Evolutionary conservation across 2,888 invertebrate species (phyloP).

Genomic region (Ommatoiulus sabulosus): DNA sequence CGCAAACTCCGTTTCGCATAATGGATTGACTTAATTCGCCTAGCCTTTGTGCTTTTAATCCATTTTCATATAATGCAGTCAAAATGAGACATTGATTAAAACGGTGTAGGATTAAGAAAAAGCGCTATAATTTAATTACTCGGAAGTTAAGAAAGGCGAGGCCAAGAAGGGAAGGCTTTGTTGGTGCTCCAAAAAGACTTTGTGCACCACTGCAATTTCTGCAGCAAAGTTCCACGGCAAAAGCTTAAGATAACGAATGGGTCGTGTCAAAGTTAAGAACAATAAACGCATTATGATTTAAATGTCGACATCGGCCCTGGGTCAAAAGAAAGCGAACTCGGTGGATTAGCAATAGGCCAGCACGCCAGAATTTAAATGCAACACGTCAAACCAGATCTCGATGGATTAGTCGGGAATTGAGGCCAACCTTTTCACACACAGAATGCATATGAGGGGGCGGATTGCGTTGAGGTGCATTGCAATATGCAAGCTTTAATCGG

Average conservation of each 20-base stretch:
- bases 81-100: conserved; percentile 40
- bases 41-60: not conserved
- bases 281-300: conserved; percentile 38
- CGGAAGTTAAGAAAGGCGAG: not conserved
- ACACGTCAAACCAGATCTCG: not conserved
- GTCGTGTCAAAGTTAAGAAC: conserved; percentile 40
- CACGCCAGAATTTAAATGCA: not conserved
- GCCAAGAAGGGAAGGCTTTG: not conserved
- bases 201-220: not conserved
- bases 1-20: not conserved
- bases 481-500: not conserved
- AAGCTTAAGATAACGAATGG: conserved; percentile 30
- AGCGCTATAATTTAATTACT: not conserved
- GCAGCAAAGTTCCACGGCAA: not conserved
- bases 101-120: conserved; percentile 19
- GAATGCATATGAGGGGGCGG: not conserved
- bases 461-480: not conserved
- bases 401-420: not conserved
- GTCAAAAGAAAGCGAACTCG: not conserved
- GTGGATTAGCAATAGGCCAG: not conserved
- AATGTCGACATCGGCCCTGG: not conserved
- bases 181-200: not conserved
- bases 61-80: conserved; percentile 26
- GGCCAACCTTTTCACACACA: not conserved
- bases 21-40: not conserved